Conservation (phyloP, 1,140 invertebrate species). For the Rhopalosiphum padi region DNA sequence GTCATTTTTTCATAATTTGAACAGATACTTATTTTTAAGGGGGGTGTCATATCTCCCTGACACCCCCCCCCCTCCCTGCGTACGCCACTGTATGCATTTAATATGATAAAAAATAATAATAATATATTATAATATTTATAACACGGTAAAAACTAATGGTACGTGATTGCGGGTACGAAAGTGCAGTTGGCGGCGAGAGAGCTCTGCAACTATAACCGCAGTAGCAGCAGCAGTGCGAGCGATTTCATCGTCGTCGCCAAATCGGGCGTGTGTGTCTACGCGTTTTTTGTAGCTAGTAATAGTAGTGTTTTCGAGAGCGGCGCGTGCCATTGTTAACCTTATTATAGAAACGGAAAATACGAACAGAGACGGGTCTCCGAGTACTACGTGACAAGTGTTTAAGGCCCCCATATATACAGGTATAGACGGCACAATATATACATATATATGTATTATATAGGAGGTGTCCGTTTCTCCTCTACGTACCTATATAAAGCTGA, state of each 20-base stretch:
- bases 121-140: too few relatives aligned
- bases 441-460: background rate
- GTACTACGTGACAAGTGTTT: constrained; percentile 49
- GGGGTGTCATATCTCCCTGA: too few relatives aligned
- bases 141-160: background rate
- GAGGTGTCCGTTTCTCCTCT: background rate
- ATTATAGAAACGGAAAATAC: constrained; percentile 15
- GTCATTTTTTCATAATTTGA: too few relatives aligned
- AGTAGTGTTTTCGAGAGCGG: constrained; percentile 8
- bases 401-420: background rate
- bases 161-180: too few relatives aligned
- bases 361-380: background rate
- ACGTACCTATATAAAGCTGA: background rate
- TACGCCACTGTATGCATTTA: too few relatives aligned
- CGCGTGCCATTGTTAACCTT: constrained; percentile 54
- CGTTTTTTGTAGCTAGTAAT: background rate
- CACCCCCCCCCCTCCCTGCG: too few relatives aligned
- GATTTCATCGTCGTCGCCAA: background rate
- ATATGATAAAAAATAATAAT: too few relatives aligned
- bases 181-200: background rate
- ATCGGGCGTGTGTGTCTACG: background rate
- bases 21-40: too few relatives aligned
- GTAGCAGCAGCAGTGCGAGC: background rate
- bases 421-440: background rate
- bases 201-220: background rate